These are phyloP conservation scores for Ctenochaetus hawaiiensis DNA, from an alignment of 2,797 vertebrate species.

Conservation along the genomic window DNA sequence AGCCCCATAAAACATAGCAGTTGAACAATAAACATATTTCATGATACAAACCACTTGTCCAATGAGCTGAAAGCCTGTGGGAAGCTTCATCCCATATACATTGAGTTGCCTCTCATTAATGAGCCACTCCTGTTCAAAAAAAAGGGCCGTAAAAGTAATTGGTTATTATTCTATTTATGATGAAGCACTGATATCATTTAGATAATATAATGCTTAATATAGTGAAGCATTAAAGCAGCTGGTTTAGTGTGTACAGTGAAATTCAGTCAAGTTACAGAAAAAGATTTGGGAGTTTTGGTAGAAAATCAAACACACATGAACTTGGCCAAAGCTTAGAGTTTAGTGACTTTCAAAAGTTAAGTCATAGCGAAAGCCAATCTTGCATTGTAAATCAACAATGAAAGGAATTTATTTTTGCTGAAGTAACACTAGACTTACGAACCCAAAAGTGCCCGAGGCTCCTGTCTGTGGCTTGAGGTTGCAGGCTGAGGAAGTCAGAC, in stretches of 20 bases:
- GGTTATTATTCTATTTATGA: not conserved
- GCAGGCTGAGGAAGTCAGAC: constrained; percentile 78
- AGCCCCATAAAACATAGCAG: not conserved
- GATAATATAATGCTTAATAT: no score
- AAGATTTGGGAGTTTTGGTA: not conserved
- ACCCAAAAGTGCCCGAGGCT: constrained; percentile 88
- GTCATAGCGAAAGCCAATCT: not conserved
- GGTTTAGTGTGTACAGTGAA: not conserved
- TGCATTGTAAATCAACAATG: not conserved
- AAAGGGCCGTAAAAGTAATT: not conserved
- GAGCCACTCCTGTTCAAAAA: constrained; percentile 86
- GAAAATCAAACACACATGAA: not conserved
- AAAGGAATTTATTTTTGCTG: not conserved
- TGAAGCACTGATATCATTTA: no score
- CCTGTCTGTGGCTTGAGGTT: constrained; percentile 70
- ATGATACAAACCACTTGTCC: constrained; percentile 88
- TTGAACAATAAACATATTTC: not conserved
- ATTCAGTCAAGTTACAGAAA: no score
- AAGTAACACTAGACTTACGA: constrained; percentile 30
- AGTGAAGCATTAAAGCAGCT: no score
- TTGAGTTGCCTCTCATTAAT: constrained; percentile 83
- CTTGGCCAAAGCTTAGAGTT: not conserved
- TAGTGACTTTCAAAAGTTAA: not conserved
- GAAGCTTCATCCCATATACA: constrained; percentile 91
- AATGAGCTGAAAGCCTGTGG: constrained; percentile 90